Percentiles rank a stretch among this genome's conserved stretches.
phyloP scores from a whole-genome alignment of 1,140 invertebrate species.

The Orchestia grillus region DNA sequence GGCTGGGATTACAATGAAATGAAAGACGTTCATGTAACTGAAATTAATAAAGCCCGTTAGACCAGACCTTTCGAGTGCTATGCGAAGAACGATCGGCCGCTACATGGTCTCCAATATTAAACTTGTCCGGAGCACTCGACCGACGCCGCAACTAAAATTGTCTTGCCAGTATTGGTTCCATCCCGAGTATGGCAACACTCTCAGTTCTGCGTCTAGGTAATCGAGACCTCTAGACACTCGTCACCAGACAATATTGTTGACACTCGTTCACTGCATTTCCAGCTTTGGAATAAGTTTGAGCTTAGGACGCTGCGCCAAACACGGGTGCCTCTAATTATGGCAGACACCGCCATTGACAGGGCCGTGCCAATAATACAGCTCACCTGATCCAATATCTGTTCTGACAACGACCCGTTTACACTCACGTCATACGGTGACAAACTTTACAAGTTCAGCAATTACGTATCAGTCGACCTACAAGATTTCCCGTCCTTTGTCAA shows the following conservation, averaged over 20 bases:
- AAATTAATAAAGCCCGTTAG: not conserved
- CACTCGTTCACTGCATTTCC: not conserved
- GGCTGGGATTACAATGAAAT: not conserved
- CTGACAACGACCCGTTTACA: not conserved
- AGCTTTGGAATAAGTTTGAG: not conserved
- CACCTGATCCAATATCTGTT: not conserved
- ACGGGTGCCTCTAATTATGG: not conserved
- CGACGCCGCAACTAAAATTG: not conserved
- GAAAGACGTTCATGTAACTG: not conserved
- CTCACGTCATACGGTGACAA: not conserved
- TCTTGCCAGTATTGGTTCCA: not conserved
- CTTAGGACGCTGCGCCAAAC: not conserved
- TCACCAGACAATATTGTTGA: not conserved
- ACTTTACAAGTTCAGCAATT: not conserved
- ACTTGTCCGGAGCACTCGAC: not conserved
- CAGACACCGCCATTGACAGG: not conserved
- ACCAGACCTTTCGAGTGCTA: conserved; percentile 6
- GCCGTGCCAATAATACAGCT: not conserved
- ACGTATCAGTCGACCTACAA: not conserved
- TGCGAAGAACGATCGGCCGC: not conserved
- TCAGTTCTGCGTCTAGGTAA: not conserved
- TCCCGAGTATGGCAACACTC: not conserved
- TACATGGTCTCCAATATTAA: not conserved
- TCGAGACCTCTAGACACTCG: not conserved
- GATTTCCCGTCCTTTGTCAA: not conserved